A percentile compares a stretch with the other conserved stretches of the same genome.
phyloP scores from a whole-genome alignment of 2,797 vertebrate species.

The Silurus lanzhouensis region DNA sequence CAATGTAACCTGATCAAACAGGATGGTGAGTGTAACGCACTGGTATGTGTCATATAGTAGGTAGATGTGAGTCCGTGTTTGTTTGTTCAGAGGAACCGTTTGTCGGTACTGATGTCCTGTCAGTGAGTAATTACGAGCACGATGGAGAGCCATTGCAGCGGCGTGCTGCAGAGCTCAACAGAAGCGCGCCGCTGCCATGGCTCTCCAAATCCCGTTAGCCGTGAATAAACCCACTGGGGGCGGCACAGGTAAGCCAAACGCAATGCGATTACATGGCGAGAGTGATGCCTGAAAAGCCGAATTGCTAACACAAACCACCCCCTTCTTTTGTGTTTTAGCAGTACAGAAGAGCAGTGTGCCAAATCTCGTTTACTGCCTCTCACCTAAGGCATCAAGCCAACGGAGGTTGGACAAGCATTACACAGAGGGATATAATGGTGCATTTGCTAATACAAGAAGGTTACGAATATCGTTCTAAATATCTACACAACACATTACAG shows the following conservation, averaged over 20 bases:
- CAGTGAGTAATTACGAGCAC: conserved; percentile 62
- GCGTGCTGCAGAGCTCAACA: conserved; percentile 51
- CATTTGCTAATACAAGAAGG: conserved; percentile 11
- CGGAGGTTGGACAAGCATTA: conserved; percentile 25
- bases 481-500: conserved; percentile 6
- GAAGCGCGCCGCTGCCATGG: conserved; percentile 22
- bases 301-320: conserved; percentile 48
- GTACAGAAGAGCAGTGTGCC: conserved; percentile 35
- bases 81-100: conserved; percentile 44
- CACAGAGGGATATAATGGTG: conserved; percentile 7
- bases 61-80: conserved; percentile 20
- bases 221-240: conserved; percentile 65
- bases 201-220: conserved; percentile 65
- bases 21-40: conserved; percentile 4
- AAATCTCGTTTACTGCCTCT: conserved; percentile 48
- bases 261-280: conserved; percentile 68
- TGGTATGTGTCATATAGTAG: conserved; percentile 21
- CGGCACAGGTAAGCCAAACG: conserved; percentile 64
- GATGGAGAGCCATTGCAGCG: conserved; percentile 48
- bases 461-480: conserved; percentile 5
- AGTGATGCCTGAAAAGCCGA: conserved; percentile 59
- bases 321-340: conserved; percentile 24
- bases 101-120: conserved; percentile 59
- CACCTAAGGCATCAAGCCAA: conserved; percentile 31
- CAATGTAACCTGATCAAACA: background rate